phyloP scores from a whole-genome alignment of 2,113 vertebrate species.

The mouse (Mus musculus) region GRCm39 chr4:92952001-92952500 shows the following conservation, averaged over 20 bases:
- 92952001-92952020: neutral
- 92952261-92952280: neutral
- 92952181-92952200: neutral
- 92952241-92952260: neutral
- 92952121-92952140: neutral
- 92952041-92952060: neutral
- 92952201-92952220: neutral
- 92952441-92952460: slow-evolving; percentile 21
- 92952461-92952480: slow-evolving; percentile 37
- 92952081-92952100: neutral
- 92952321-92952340: neutral
- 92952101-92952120: neutral
- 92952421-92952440: neutral
- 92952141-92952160: neutral
- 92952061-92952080: neutral
- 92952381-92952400: neutral
- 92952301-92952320: neutral
- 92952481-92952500: slow-evolving; percentile 40
- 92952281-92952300: neutral
- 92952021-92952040: neutral
- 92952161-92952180: neutral
- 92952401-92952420: neutral
- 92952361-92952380: neutral
- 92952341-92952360: neutral
- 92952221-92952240: neutral